phyloP scores from a whole-genome alignment of 1,140 invertebrate species.

The Drosophila pectinifera region DNA sequence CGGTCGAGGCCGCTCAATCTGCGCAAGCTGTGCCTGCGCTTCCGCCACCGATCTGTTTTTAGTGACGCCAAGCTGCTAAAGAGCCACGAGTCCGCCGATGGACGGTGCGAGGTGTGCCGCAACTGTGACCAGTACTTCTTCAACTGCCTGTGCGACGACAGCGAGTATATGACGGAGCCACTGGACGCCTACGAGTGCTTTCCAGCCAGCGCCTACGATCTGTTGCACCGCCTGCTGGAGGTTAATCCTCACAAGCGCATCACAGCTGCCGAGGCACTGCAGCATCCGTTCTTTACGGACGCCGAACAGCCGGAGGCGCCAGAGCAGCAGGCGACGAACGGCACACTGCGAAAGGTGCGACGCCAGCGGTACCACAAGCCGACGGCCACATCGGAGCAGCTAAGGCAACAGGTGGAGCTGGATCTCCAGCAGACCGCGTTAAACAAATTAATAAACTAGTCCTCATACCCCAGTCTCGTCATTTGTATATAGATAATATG shows the following conservation, averaged over 20 bases:
- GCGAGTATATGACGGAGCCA: slow-evolving; percentile 62
- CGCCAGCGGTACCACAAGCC: slow-evolving; percentile 15
- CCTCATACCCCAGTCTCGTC: slow-evolving; percentile 20
- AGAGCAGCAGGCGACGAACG: not conserved
- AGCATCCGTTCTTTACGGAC: slow-evolving; percentile 92
- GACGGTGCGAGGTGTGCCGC: slow-evolving; percentile 70
- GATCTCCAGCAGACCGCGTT: slow-evolving; percentile 24
- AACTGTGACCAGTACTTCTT: slow-evolving; percentile 84
- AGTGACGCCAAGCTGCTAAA: slow-evolving; percentile 61
- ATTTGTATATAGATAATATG: slow-evolving; percentile 36
- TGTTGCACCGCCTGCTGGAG: slow-evolving; percentile 99
- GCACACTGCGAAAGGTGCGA: slow-evolving; percentile 10
- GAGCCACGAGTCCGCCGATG: slow-evolving; percentile 63
- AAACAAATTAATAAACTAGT: slow-evolving; percentile 71
- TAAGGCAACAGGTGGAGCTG: slow-evolving; percentile 7
- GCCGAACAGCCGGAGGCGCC: slow-evolving; percentile 4
- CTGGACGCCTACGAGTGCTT: slow-evolving; percentile 76
- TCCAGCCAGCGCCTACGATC: slow-evolving; percentile 93
- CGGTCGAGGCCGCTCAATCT: slow-evolving; percentile 86
- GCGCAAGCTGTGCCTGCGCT: slow-evolving; percentile 85
- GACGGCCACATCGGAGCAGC: slow-evolving; percentile 28
- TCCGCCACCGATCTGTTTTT: slow-evolving; percentile 79
- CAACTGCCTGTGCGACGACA: slow-evolving; percentile 78
- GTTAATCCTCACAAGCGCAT: slow-evolving; percentile 99
- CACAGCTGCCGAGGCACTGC: slow-evolving; percentile 98